Percentiles rank a stretch among this genome's conserved stretches.
Evolutionary conservation across 1,140 invertebrate species (phyloP).

Genomic region (Temnothorax curvispinosus): DNA sequence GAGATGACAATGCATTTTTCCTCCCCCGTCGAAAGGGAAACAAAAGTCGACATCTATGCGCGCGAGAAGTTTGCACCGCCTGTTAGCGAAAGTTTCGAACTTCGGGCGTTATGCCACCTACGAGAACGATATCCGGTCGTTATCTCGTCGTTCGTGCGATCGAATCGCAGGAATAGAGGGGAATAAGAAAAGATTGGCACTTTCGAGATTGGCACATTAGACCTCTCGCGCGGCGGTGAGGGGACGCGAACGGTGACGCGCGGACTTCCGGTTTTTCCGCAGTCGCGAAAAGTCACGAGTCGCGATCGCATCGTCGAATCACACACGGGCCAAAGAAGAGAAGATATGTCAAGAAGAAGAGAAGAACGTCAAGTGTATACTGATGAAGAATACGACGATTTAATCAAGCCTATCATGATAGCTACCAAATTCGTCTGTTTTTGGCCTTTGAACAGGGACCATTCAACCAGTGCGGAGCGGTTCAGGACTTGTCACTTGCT

Average conservation of each 20-base stretch:
- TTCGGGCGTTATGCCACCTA: conserved; percentile 40
- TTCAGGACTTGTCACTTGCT: conserved; percentile 31
- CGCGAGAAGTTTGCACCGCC: conserved; percentile 25
- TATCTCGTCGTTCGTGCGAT: conserved; percentile 28
- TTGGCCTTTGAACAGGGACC: conserved; percentile 70
- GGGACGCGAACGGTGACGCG: not conserved
- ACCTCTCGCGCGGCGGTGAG: not conserved
- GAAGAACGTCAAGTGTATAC: not conserved
- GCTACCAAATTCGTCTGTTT: conserved; percentile 57
- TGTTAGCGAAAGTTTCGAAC: conserved; percentile 30
- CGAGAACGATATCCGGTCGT: conserved; percentile 32
- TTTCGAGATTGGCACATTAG: conserved; percentile 17
- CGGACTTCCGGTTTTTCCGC: conserved; percentile 38
- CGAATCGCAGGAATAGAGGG: not conserved
- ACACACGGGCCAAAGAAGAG: no score
- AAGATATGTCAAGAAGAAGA: conserved; percentile 9
- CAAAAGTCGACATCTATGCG: conserved; percentile 34
- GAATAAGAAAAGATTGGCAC: conserved; percentile 33
- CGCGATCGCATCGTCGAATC: conserved; percentile 10
- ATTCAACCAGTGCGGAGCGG: not conserved
- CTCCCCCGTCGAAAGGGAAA: not conserved
- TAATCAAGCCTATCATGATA: conserved; percentile 69
- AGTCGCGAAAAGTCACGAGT: conserved; percentile 17
- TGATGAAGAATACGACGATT: conserved; percentile 65
- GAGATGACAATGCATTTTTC: conserved; percentile 5